Evolutionary conservation across 2,888 invertebrate species (phyloP).

Genomic region (Caenorhabditis parvicauda): DNA sequence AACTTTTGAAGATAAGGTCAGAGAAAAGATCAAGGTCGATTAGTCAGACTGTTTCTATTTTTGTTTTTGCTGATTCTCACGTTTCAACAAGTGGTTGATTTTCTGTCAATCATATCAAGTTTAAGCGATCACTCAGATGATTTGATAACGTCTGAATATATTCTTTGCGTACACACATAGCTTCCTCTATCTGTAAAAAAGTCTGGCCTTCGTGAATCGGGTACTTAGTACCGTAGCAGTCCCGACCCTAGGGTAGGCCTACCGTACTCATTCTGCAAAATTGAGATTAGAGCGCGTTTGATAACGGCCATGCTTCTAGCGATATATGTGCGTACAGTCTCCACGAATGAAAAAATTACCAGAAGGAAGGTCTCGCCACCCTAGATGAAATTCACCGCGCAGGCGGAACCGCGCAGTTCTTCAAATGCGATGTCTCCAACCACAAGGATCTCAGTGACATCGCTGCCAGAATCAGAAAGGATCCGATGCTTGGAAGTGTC

Average conservation of each 20-base stretch:
- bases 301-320: too few relatives aligned
- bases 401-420: slow-evolving; percentile 30
- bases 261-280: too few relatives aligned
- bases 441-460: slow-evolving; percentile 11
- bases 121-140: neutral
- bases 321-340: too few relatives aligned
- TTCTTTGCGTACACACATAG: neutral
- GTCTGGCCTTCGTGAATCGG: too few relatives aligned
- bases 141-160: neutral
- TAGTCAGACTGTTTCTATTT: too few relatives aligned
- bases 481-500: slow-evolving; percentile 12
- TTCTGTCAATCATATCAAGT: neutral
- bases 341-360: slow-evolving; percentile 5
- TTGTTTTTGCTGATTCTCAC: too few relatives aligned
- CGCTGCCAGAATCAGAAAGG: slow-evolving; percentile 3
- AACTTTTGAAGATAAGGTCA: too few relatives aligned
- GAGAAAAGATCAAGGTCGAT: too few relatives aligned
- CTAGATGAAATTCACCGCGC: slow-evolving; percentile 18
- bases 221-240: too few relatives aligned
- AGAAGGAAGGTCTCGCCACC: slow-evolving; percentile 18
- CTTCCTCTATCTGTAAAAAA: too few relatives aligned
- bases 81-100: neutral
- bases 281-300: too few relatives aligned
- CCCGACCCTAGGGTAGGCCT: too few relatives aligned
- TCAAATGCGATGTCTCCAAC: slow-evolving; percentile 23